These are phyloP conservation scores for Dryocosmus kuriphilus DNA, from an alignment of 2,888 invertebrate species.

Conservation along the genomic window DNA sequence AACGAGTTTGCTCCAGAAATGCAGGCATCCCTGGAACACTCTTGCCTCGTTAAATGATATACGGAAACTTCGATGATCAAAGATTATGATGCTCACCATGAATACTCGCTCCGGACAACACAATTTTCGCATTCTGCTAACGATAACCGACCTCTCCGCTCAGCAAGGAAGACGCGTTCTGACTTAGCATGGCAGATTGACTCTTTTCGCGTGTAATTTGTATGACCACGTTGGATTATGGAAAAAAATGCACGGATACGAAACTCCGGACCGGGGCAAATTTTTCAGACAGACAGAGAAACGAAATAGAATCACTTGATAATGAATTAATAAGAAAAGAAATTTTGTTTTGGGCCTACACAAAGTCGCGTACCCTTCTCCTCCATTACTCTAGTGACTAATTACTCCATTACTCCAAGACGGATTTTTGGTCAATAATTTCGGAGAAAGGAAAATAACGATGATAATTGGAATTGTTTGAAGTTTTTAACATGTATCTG, in stretches of 20 bases:
- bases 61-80: neutral
- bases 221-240: slow-evolving; percentile 1
- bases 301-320: slow-evolving; percentile 47
- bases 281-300: neutral
- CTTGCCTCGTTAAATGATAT: neutral
- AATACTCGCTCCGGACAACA: slow-evolving; percentile 68
- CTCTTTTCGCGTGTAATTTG: slow-evolving; percentile 20
- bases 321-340: slow-evolving; percentile 51
- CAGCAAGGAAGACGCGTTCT: slow-evolving; percentile 71
- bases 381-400: slow-evolving; percentile 54
- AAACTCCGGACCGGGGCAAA: neutral
- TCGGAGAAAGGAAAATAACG: slow-evolving; percentile 5
- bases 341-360: slow-evolving; percentile 66
- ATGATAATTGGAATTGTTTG: slow-evolving; percentile 35
- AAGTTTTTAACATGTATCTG: neutral
- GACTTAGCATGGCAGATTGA: slow-evolving; percentile 76
- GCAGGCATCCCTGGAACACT: neutral
- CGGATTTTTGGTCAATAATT: neutral
- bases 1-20: slow-evolving; percentile 36
- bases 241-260: neutral
- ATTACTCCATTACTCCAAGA: slow-evolving; percentile 23
- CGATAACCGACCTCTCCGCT: slow-evolving; percentile 65
- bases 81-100: slow-evolving; percentile 64
- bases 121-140: slow-evolving; percentile 68
- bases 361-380: slow-evolving; percentile 67